Percentiles rank a stretch among this genome's conserved stretches.
Conservation (phyloP, 2,113 vertebrate species). For the Gopherus evgoodei region DNA sequence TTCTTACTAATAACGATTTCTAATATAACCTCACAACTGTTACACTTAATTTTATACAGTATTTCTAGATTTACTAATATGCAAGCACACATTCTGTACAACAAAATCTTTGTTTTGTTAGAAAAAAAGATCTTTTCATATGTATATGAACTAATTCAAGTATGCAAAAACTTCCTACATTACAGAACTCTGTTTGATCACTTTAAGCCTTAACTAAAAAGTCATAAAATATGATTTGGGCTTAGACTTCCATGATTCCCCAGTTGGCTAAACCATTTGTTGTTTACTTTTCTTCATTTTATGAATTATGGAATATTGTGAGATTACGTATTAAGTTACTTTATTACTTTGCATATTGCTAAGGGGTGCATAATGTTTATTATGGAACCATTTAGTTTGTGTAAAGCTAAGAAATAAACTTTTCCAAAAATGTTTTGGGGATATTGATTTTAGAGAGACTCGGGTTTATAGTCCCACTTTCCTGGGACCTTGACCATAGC, state of each 20-base stretch:
- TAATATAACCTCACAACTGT: neutral
- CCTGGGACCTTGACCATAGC: neutral
- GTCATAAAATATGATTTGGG: neutral
- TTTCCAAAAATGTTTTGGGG: too few species aligned
- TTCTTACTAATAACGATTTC: neutral
- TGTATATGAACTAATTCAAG: neutral
- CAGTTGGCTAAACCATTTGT: neutral
- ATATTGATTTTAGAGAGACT: neutral
- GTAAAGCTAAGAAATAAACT: neutral
- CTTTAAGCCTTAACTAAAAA: neutral
- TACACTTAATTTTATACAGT: neutral
- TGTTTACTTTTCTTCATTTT: neutral
- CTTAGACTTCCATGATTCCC: neutral
- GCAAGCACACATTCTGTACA: neutral
- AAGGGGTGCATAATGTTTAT: neutral
- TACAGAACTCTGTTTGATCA: neutral
- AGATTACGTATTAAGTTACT: neutral
- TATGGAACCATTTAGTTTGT: neutral
- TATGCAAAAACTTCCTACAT: neutral
- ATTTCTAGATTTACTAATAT: neutral
- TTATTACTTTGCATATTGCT: neutral
- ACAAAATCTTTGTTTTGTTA: neutral
- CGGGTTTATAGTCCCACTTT: neutral
- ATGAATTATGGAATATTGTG: neutral
- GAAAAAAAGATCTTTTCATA: neutral